Evolutionary conservation across 2,888 invertebrate genomes (phyloP), one percentile per base, ranked within the genome.

Genomic region (Aplocera efformata): DNA sequence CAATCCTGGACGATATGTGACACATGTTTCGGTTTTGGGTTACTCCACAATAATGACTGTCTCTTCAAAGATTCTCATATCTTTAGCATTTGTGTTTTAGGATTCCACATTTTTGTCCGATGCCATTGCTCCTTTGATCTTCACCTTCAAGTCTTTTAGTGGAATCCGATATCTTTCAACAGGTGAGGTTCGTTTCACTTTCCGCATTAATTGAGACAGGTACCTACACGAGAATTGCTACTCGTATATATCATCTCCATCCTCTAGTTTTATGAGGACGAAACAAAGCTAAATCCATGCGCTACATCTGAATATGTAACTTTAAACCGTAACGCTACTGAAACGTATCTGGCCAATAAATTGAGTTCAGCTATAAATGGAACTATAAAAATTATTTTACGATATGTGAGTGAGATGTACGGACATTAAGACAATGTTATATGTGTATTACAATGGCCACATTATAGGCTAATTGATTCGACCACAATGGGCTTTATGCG

Each of bases 1-100:
- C 85, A 86, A 86, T 85, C 84, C 79, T 84, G 84, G 78, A 75
- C 81, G 85, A 85, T 84, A 84, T 85, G 83, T 74, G 81, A 81
- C 88, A 88, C 85, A 88, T 86, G 88, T 86, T 84, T 67, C 63
- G 83, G 88, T 86, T 77, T 88, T 75, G 63, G 73, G 82, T 88
- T 86, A 83, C 86, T 77, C 60, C 56, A 75, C 77, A 78, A 83
- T 83, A 84, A 84, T 81, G 81, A 82, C 75, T 80, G 75, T 65
- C 72, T 79, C 79, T 82, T 80, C 74, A 80, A 73, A 71, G 76
- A 72, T 78, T 79, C 80, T 79, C 80, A 78, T 78, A 75, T 75
- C 67, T 72, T 61, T 50, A 59, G 66, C 77, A 75, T 65, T 60
- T 58, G 68, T 74, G 72, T 77, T 78, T 77, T 76, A 58, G 68